Evolutionary conservation across 2,113 vertebrate species (phyloP).

Genomic region (Semicossyphus pulcher): DNA sequence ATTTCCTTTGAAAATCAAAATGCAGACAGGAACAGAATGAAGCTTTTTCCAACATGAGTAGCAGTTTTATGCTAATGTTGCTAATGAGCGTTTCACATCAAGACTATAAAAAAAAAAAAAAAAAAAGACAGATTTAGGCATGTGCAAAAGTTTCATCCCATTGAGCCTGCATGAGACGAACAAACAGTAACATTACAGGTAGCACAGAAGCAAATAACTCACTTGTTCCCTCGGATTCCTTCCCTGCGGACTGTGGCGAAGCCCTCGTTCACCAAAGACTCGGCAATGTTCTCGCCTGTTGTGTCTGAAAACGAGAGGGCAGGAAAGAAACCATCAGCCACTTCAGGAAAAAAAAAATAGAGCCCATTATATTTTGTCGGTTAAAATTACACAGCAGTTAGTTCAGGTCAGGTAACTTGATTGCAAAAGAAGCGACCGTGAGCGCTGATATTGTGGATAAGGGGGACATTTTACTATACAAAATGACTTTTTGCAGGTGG

Average conservation of each 20-base stretch:
- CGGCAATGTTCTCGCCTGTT: constrained; percentile 93
- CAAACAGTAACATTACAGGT: neutral
- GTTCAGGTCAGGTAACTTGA: neutral
- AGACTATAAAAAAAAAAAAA: too few relatives aligned
- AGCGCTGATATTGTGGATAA: neutral
- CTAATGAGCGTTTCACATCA: too few relatives aligned
- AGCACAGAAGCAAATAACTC: constrained; percentile 57
- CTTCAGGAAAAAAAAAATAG: neutral
- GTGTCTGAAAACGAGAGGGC: constrained; percentile 83
- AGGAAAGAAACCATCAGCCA: neutral
- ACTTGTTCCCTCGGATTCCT: constrained; percentile 95
- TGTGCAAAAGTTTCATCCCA: too few relatives aligned
- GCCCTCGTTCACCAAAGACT: constrained; percentile 92
- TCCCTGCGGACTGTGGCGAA: constrained; percentile 93
- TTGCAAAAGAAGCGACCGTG: neutral
- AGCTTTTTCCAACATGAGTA: too few relatives aligned
- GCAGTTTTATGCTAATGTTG: neutral
- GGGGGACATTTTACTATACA: too few relatives aligned
- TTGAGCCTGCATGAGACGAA: neutral
- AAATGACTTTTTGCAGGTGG: neutral
- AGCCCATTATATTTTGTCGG: neutral
- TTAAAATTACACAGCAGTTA: neutral
- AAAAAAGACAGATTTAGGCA: too few relatives aligned
- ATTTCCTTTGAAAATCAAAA: too few relatives aligned
- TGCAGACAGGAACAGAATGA: too few relatives aligned